Evolutionary conservation across 2,113 vertebrate species (phyloP).

Genomic region (Myodes glareolus): DNA sequence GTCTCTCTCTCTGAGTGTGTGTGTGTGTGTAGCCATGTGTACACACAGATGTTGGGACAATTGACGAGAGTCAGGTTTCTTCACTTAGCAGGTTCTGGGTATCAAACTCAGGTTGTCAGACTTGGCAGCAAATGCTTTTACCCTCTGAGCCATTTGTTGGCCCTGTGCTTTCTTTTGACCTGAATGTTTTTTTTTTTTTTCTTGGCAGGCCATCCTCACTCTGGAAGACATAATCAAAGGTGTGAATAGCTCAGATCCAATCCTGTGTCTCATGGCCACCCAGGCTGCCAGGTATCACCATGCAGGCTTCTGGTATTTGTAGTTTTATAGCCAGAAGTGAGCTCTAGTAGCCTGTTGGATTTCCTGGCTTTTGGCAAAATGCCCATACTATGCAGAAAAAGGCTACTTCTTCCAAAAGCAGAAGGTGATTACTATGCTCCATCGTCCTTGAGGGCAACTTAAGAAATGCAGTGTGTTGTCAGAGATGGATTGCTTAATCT

Average conservation of each 20-base stretch:
- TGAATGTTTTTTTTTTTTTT: conserved; percentile 36
- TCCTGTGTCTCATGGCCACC: conserved; percentile 88
- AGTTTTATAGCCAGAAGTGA: neutral
- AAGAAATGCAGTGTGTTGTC: conserved; percentile 54
- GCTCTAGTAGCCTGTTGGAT: neutral
- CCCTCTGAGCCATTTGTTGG: too few species aligned
- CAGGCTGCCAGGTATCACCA: conserved; percentile 90
- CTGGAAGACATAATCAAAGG: conserved; percentile 88
- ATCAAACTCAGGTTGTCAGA: neutral
- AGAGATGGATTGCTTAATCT: conserved; percentile 73
- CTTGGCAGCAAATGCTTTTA: neutral
- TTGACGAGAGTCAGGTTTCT: neutral
- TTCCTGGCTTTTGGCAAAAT: conserved; percentile 16
- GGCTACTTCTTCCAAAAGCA: neutral
- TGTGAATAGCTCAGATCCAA: conserved; percentile 82
- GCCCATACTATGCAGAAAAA: neutral
- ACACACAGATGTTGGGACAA: neutral
- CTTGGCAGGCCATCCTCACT: conserved; percentile 82
- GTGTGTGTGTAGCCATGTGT: neutral
- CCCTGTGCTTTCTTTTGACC: neutral
- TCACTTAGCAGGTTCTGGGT: neutral
- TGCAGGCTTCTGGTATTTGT: neutral
- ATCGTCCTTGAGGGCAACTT: conserved; percentile 53
- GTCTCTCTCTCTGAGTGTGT: neutral
- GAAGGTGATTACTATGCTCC: neutral